phyloP scores from a whole-genome alignment of 2,888 invertebrate species.

The Habroteleia sp. region DNA sequence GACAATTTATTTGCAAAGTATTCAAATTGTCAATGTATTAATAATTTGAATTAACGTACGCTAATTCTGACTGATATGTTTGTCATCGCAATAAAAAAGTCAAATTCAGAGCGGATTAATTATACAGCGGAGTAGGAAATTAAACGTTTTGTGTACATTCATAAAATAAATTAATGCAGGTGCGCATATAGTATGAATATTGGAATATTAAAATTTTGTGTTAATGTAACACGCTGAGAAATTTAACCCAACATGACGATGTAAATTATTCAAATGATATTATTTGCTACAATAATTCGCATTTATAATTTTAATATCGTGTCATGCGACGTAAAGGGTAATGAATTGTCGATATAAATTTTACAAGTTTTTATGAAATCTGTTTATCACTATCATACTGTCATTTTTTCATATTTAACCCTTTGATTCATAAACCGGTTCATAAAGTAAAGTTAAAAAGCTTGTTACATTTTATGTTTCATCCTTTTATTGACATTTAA shows the following conservation, averaged over 20 bases:
- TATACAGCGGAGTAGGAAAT: slow-evolving; percentile 17
- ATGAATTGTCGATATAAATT: too few relatives aligned
- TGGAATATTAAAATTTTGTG: slow-evolving; percentile 22
- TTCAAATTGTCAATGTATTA: too few relatives aligned
- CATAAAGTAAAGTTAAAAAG: too few relatives aligned
- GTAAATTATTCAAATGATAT: slow-evolving; percentile 13
- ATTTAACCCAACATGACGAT: slow-evolving; percentile 1
- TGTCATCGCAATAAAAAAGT: slow-evolving; percentile 9
- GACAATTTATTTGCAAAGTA: too few relatives aligned
- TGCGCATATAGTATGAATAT: slow-evolving; percentile 9
- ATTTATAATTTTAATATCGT: slow-evolving; percentile 7
- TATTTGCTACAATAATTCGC: slow-evolving; percentile 8
- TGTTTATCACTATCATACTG: too few relatives aligned
- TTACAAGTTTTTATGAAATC: too few relatives aligned
- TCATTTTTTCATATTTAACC: too few relatives aligned
- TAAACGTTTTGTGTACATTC: slow-evolving; percentile 26
- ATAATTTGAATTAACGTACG: too few relatives aligned
- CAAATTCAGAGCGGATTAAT: slow-evolving; percentile 15
- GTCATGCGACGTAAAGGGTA: background rate
- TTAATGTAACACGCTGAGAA: slow-evolving; percentile 16
- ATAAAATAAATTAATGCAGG: slow-evolving; percentile 20
- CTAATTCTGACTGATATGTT: slow-evolving; percentile 18
- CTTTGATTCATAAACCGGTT: too few relatives aligned
- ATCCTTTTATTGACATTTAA: too few relatives aligned
- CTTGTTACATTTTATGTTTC: too few relatives aligned